Evolutionary conservation across 1,140 invertebrate genomes (phyloP), one percentile per base, ranked within the genome.

Genomic region (Homalodisca vitripennis): DNA sequence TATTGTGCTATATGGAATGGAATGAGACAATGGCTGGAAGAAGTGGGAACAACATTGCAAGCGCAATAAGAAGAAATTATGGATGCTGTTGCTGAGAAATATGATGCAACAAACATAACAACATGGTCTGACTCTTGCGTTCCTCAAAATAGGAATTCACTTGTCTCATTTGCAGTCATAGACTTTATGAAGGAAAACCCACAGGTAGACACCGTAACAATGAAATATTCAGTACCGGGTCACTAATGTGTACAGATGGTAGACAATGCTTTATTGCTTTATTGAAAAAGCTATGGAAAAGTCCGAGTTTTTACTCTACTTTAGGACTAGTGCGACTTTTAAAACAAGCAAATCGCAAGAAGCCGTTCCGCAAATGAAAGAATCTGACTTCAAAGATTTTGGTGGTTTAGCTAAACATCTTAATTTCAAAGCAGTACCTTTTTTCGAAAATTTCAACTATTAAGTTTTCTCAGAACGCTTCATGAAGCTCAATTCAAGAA

Each of bases 191-290:
- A 67, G 55, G 67, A 69, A 66, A 57, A 74, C 63, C 47, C 63
- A 24, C 12, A 70, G 29, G 41, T 77, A 14, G 3, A 48, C n/a
- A 68, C n/a, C 14, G 70, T 76, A 34, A 74, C 66, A 32, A 70
- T 76, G 70, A 76, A 77, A 72, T 77, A 72, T 71, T 75, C 74
- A 31, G 57, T 67, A 46, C 74, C 76, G n/a, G 75, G 75, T 32
- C 74, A 77, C 62, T 73, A 72, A 14, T 72, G 71, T 65, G 55
- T 73, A 13, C 75, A 77, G 65, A 75, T 77, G 70, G 69, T 75
- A n/a, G 76, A 77, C 69, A 14, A 51, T 64, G 69, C 72, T 0
- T n/a, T 74, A 77, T 64, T 76, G 74, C 48, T 34, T 27, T 27
- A 77, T 76, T 62, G 74, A 77, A 73, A 74, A 68, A 67, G 57